Evolutionary conservation across 2,113 vertebrate genomes (phyloP), one percentile per base, ranked within the genome.

Genomic region (Pyrgilauda ruficollis): DNA sequence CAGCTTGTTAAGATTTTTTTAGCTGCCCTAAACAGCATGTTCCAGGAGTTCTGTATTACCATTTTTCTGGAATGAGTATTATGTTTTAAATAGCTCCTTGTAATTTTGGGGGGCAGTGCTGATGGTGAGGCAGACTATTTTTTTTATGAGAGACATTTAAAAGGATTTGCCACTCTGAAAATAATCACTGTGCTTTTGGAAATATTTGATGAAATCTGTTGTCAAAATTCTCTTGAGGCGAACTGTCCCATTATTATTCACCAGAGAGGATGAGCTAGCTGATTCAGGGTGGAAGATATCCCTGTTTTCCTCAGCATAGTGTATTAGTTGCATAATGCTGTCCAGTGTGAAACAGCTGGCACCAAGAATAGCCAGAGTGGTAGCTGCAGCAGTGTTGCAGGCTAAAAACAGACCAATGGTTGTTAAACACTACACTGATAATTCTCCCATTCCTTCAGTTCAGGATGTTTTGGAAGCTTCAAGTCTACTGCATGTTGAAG

Each of bases 321-420:
- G 1, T 20, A 55, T 27, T n/a, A 49, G 46, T 49, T 88, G 43
- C 35, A 61, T 46, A 37, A 73, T 44, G 47, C 55, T 85, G 62
- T 85, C 84, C 62, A 63, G 58, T 81, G 94, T 95, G 58, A 94
- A 94, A 90, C 53, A 72, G 52, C 87, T 84, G 69, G 30, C 37
- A 67, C 11, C 62, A 72, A 63, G 90, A 70, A 81, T 17, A 83
- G 72, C 27, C 30, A 35, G 10, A 63, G 77, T 27, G 41, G 58
- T 72, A 53, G 33, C 84, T 89, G 49, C 26, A 77, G 81, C 27
- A 64, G 66, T 13, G 4, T 18, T 64, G 24, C 62, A 41, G 47
- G 62, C 28, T 82, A 41, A 70, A 84, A 73, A 28, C n/a, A 74
- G 43, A 87, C 53, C 33, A 37, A 9, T 16, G 41, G 11, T 22